Conservation (phyloP, 2,888 invertebrate genomes). For the Macaria liturata region DNA sequence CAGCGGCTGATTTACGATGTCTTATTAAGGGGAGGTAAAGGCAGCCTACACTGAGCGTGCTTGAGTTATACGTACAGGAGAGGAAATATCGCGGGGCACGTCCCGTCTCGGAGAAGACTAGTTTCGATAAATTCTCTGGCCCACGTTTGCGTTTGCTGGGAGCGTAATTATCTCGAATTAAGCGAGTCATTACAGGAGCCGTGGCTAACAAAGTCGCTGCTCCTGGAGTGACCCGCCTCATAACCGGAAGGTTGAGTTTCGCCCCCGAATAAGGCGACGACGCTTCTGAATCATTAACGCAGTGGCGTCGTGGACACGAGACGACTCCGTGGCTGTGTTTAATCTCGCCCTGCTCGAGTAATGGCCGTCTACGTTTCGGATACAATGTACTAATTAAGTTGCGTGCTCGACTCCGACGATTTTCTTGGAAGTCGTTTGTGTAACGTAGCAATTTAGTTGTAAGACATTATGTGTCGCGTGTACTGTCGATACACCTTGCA, state of each 20-base stretch:
- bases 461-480: slow-evolving; percentile 54
- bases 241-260: slow-evolving; percentile 76
- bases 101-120: slow-evolving; percentile 45
- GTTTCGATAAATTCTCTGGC: slow-evolving; percentile 63
- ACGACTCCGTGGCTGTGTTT: slow-evolving; percentile 58
- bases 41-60: slow-evolving; percentile 51
- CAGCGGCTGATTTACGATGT: slow-evolving; percentile 57
- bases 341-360: slow-evolving; percentile 49
- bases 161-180: slow-evolving; percentile 78
- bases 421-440: slow-evolving; percentile 48
- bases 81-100: slow-evolving; percentile 44
- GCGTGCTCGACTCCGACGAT: slow-evolving; percentile 42
- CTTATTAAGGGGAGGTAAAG: slow-evolving; percentile 56
- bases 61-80: slow-evolving; percentile 50
- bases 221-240: slow-evolving; percentile 50
- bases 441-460: slow-evolving; percentile 51
- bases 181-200: slow-evolving; percentile 71
- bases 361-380: slow-evolving; percentile 53
- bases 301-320: slow-evolving; percentile 58
- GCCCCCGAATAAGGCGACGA: slow-evolving; percentile 56
- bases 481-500: slow-evolving; percentile 52
- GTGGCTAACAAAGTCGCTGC: slow-evolving; percentile 67
- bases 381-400: slow-evolving; percentile 50
- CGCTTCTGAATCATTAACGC: slow-evolving; percentile 61
- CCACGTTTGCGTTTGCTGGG: slow-evolving; percentile 64